Base-by-base conservation (phyloP, 2,113 vertebrate species). In the Pan paniscus region DNA sequence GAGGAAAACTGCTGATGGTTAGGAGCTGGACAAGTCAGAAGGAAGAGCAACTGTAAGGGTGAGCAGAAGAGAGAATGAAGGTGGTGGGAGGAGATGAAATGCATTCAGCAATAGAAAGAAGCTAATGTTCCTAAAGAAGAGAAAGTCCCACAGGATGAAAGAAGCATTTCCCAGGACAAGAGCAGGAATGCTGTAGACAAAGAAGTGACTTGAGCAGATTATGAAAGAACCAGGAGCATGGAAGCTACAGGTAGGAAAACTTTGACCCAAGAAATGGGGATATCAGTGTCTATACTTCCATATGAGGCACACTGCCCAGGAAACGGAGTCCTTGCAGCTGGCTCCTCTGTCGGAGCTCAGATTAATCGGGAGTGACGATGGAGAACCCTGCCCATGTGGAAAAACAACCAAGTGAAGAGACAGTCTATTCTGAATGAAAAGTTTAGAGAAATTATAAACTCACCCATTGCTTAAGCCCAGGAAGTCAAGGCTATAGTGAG, bases 191-290 rank as follows among this genome's bases (percentile, higher is more conserved):
- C n/a, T 97, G 90, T 99, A 99, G 97, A 99, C 99, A 89, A 99
- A 99, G 96, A 99, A 99, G 99, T 98, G 99, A 89, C 98, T 99
- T 96, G 99, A 99, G 86, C 99, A 99, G 98, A 99, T 99, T 97
- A 99, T 99, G 99, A 99, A 98, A 99, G 99, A 98, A 99, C 99
- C 22, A 99, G 99, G 46, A 98, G 98, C 68, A 99, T 98, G 84
- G 99, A 99, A 97, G 61, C 98, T 89, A 87, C 97, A 96, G 99
- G 99, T 93, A 99, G 99, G 99, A 99, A 99, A 98, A 94, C 97
- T 8, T 22, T 90, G 98, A 98, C 43, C 98, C 99, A 96, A 99
- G 98, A 96, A 99, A 99, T 83, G 99, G 98, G 96, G 99, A 99
- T 32, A 89, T 98, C 35, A 16, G 52, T 3, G 38, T 67, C 97